Base-by-base conservation (phyloP, 2,113 vertebrate species). In the Callionymus lyra region DNA sequence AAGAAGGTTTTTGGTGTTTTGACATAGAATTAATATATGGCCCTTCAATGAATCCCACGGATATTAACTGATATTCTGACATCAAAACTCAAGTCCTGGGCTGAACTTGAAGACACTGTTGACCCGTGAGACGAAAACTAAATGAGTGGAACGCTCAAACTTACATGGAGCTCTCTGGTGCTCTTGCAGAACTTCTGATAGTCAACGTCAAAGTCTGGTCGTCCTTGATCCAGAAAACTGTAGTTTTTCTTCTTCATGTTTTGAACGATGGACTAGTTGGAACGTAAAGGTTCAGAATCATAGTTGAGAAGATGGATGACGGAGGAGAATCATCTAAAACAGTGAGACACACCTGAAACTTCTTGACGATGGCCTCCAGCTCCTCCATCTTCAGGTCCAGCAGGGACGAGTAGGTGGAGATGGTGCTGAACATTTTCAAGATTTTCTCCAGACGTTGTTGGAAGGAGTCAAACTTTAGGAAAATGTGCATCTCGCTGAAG, bases 401-500 rank as follows among this genome's bases (percentile, higher is more conserved):
- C 27, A 99, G 82, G 47, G 81, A 80, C 0, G 89, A 86, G 45
- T 95, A 98, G 2, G 78, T 90, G 55, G 66, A 81, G 50, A 96
- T 77, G 37, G 80, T 85, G 48, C 56, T 61, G 47, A 95, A 91
- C 84, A 97, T 71, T 33, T 87, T 63, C 41, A 92, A 81, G 75
- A 99, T 91, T 77, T 97, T 98, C 53, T 77, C 61, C 50, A 91
- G 66, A 16, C 87, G 81, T 47, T 82, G 76, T 36, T 85, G 84
- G 56, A 86, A 85, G 64, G 87, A 87, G 16, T 80, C 43, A 53
- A 88, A 86, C 61, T 81, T 86, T 50, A 61, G 77, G 68, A 91
- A 89, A 69, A 97, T 92, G 77, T 95, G 93, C 77, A 91, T 84
- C 66, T 97, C 90, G 12, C 93, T 94, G 78, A 98, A 93, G 74